These are phyloP conservation scores for Sebastes taczanowskii DNA, from an alignment of 2,797 vertebrate species.

Conservation along the genomic window DNA sequence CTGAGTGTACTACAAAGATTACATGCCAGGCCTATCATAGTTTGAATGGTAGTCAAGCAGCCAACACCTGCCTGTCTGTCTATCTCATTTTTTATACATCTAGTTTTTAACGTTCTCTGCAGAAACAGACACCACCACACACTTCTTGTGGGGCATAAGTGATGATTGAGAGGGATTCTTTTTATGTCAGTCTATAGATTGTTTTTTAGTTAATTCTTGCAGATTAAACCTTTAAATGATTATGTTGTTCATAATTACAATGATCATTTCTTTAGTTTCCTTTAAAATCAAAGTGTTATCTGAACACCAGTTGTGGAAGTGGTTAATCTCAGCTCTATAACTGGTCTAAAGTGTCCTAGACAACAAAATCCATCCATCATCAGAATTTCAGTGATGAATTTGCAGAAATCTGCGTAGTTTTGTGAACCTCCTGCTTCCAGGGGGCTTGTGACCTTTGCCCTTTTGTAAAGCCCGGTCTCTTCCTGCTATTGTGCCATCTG, in stretches of 20 bases:
- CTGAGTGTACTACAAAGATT: constrained; percentile 84
- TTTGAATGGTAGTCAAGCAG: constrained; percentile 81
- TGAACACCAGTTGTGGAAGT: background rate
- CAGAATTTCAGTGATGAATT: constrained; percentile 52
- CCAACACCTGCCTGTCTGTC: constrained; percentile 51
- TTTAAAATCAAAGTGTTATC: background rate
- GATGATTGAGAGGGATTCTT: too few relatives aligned
- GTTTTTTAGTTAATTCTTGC: too few relatives aligned
- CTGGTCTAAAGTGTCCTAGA: background rate
- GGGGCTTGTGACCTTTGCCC: constrained; percentile 47
- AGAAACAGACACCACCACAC: too few relatives aligned
- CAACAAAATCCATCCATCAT: constrained; percentile 35
- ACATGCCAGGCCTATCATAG: constrained; percentile 88
- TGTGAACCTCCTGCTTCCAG: constrained; percentile 19
- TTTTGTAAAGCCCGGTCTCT: constrained; percentile 20
- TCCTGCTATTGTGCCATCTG: constrained; percentile 74
- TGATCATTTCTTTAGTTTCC: background rate
- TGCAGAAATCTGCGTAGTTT: constrained; percentile 29
- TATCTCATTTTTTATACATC: background rate
- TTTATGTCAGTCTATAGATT: too few relatives aligned
- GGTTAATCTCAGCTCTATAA: background rate
- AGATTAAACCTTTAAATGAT: too few relatives aligned
- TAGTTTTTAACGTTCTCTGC: too few relatives aligned
- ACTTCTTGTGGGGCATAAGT: too few relatives aligned
- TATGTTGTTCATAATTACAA: background rate